These are phyloP conservation scores for Leguminivora glycinivorella DNA, from an alignment of 1,140 invertebrate genomes.

Conservation along the genomic window DNA sequence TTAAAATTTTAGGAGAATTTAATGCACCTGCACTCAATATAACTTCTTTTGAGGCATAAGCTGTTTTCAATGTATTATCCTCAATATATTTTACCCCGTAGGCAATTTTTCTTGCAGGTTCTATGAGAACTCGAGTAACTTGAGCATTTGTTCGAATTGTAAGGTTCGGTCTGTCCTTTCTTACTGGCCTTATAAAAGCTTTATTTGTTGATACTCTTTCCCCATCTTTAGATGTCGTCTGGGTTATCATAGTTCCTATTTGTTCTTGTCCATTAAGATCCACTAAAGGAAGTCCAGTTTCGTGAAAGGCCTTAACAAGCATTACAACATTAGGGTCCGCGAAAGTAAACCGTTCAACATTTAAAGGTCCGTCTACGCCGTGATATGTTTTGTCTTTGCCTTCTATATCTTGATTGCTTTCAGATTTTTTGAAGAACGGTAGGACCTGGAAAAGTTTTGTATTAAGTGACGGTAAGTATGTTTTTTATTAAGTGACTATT, in stretches of 20 bases:
- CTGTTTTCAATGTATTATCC: conserved; percentile 77
- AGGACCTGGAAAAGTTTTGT: conserved; percentile 77
- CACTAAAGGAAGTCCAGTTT: conserved; percentile 77
- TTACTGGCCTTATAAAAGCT: conserved; percentile 85
- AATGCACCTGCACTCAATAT: conserved; percentile 85
- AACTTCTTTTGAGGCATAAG: conserved; percentile 83
- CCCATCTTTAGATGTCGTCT: conserved; percentile 81
- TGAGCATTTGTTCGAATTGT: conserved; percentile 83
- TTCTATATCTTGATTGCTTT: conserved; percentile 80
- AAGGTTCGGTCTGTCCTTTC: conserved; percentile 84
- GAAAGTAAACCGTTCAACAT: conserved; percentile 80
- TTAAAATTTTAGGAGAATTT: conserved; percentile 85
- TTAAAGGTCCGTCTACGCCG: conserved; percentile 77
- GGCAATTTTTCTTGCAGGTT: conserved; percentile 82
- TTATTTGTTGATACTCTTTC: conserved; percentile 84
- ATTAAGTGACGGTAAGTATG: too few relatives aligned
- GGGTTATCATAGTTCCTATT: conserved; percentile 80
- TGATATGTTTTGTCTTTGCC: conserved; percentile 75
- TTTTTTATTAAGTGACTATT: conserved; percentile 45
- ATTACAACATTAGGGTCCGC: conserved; percentile 75
- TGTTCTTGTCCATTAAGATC: conserved; percentile 80
- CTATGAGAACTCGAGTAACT: conserved; percentile 86
- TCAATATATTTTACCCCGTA: conserved; percentile 83
- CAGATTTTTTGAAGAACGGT: conserved; percentile 88
- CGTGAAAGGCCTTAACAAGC: conserved; percentile 79